Base-by-base conservation (phyloP, 2,888 invertebrate species). In the Drosophila cracens region DNA sequence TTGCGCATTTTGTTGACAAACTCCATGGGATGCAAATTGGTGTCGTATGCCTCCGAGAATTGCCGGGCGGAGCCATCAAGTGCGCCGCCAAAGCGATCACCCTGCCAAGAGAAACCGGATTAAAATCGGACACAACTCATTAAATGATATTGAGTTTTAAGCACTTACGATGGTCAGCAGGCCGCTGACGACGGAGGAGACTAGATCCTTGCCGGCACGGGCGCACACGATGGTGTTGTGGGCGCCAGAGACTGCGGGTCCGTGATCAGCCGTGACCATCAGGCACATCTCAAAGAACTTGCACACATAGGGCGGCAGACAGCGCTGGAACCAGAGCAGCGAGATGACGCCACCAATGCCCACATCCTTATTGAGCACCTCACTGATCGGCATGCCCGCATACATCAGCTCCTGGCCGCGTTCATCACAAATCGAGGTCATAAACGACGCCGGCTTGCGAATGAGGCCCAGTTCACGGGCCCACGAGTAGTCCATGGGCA, bases 401-500 rank as follows among this genome's bases (percentile, higher is more conserved):
- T 99, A 99, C 65, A 98, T 94, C 70, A 99, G 94, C 94, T 99
- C 99, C 92, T 99, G 98, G 13, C 99, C 99, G 79, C 99, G 95
- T 94, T 99, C 99, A 93, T 99, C 99, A 92, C 99, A 99, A 90
- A 99, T 99, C 21, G 98, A 98, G 27, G 99, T 99, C 97, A 99
- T 99, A 94, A 99, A 99, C 2, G 99, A 99, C 0, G 99, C 99
- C 48, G 99, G 99, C 92, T 99, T 99, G 43, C 99, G 95, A 91
- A 99, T 99, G 11, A 99, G 94, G 18, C 99, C 99, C 72, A 99
- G 94, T 94, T 99, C 99, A 36, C 90, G 95, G 0, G 99, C 99
- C 99, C 99, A 99, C 76, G 97, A 97, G 93, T 98, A 99, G 93
- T 99, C 99, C 99, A 99, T 99, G 11, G 99, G 99, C n/a, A 99